Conservation (phyloP, 2,113 vertebrate genomes). For the Vidua macroura region DNA sequence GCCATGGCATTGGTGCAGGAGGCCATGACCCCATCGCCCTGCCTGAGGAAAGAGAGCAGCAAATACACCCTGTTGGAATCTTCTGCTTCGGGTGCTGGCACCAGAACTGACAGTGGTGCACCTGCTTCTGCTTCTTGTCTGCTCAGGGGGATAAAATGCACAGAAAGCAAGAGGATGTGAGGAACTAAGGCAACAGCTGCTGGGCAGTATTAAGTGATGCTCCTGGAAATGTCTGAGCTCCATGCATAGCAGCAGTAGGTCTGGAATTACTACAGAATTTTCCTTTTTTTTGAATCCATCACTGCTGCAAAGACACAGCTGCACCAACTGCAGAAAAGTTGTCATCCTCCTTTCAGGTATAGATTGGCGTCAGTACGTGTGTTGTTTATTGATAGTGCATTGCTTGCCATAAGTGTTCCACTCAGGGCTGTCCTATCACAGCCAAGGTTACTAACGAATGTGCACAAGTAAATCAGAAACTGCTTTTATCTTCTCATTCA, state of each 20-base stretch:
- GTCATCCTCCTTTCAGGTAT: not conserved
- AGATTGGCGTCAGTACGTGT: not conserved
- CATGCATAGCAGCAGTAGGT: not conserved
- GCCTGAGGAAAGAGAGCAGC: not conserved
- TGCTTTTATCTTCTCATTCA: not conserved
- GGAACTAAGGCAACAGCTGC: not conserved
- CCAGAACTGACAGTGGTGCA: slow-evolving; percentile 5
- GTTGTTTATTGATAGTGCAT: not conserved
- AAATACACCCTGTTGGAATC: not conserved
- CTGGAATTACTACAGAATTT: not conserved
- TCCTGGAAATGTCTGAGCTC: not conserved
- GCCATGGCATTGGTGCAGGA: not conserved
- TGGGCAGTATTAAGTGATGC: not conserved
- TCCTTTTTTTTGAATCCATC: not conserved
- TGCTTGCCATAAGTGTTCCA: not conserved
- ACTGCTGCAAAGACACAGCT: not conserved
- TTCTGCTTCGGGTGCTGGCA: not conserved
- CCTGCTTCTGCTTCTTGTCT: slow-evolving; percentile 33
- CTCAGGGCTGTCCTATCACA: not conserved
- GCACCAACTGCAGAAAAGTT: not conserved
- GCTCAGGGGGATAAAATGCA: not conserved
- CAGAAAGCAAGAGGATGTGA: not conserved
- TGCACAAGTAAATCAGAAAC: not conserved
- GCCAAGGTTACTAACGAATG: not conserved
- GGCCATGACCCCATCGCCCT: not conserved